A percentile compares a stretch with the other conserved stretches of the same genome.
Conservation (phyloP, 2,888 invertebrate species). For the Agriopis marginaria region DNA sequence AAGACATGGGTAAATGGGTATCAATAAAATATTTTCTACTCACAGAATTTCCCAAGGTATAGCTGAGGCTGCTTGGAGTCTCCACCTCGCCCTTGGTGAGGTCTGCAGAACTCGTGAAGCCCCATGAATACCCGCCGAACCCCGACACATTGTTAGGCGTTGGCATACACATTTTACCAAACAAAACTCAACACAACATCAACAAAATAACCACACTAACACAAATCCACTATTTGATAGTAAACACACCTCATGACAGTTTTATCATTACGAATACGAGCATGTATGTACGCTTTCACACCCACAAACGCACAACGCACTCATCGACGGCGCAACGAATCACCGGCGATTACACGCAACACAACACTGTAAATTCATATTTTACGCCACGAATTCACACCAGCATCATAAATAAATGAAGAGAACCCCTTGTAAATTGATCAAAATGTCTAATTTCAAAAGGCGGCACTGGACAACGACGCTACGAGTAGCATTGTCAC, state of each 20-base stretch:
- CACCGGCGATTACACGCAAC: slow-evolving; percentile 52
- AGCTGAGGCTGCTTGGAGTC: slow-evolving; percentile 81
- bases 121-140: slow-evolving; percentile 84
- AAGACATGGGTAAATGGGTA: too few relatives aligned
- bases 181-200: slow-evolving; percentile 62
- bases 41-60: slow-evolving; percentile 83
- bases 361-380: slow-evolving; percentile 56
- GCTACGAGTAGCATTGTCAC: slow-evolving; percentile 77
- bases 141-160: slow-evolving; percentile 84
- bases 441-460: slow-evolving; percentile 71
- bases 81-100: slow-evolving; percentile 83
- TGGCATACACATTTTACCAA: slow-evolving; percentile 84
- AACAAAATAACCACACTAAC: slow-evolving; percentile 75
- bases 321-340: slow-evolving; percentile 75
- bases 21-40: slow-evolving; percentile 46
- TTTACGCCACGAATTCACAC: slow-evolving; percentile 48
- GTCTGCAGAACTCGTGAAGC: slow-evolving; percentile 81
- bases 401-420: slow-evolving; percentile 51
- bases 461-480: slow-evolving; percentile 82
- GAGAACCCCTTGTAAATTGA: slow-evolving; percentile 63
- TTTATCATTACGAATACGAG: slow-evolving; percentile 78
- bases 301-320: slow-evolving; percentile 81
- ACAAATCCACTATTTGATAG: slow-evolving; percentile 79
- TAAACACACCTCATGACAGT: slow-evolving; percentile 85
- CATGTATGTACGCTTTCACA: slow-evolving; percentile 84